phyloP scores from a whole-genome alignment of 2,888 invertebrate genomes.

The Drosophila multiciliata region DNA sequence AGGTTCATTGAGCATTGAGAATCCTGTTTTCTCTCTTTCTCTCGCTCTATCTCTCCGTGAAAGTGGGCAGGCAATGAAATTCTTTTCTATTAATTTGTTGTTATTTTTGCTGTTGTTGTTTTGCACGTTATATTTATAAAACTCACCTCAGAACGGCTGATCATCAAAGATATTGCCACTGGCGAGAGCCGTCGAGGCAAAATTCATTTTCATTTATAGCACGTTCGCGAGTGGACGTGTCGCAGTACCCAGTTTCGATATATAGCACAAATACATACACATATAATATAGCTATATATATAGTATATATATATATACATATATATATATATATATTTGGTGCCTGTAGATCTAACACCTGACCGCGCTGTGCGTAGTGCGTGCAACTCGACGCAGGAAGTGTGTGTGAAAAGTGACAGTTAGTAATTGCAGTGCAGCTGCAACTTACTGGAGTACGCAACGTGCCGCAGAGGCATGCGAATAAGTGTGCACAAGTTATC shows the following conservation, averaged over 20 bases:
- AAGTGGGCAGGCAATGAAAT: constrained; percentile 58
- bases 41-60: constrained; percentile 31
- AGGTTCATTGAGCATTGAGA: constrained; percentile 52
- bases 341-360: constrained; percentile 55
- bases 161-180: constrained; percentile 63
- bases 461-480: constrained; percentile 72
- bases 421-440: neutral
- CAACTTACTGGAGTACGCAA: constrained; percentile 23
- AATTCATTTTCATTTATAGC: constrained; percentile 81
- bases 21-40: constrained; percentile 19
- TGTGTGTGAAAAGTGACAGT: constrained; percentile 22
- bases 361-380: constrained; percentile 55
- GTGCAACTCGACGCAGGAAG: constrained; percentile 48
- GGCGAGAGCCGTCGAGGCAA: constrained; percentile 40
- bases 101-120: constrained; percentile 38
- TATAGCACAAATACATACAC: constrained; percentile 48
- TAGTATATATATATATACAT: constrained; percentile 23
- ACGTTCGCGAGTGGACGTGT: constrained; percentile 82
- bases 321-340: constrained; percentile 37
- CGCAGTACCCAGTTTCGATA: constrained; percentile 42
- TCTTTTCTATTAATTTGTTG: constrained; percentile 53
- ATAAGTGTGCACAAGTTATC: constrained; percentile 64
- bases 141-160: constrained; percentile 82
- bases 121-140: constrained; percentile 75
- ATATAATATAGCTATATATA: constrained; percentile 28